Evolutionary conservation across 2,113 vertebrate species (phyloP), one percentile per base, ranked within the genome.

Genomic region (Larimichthys polyactis): DNA sequence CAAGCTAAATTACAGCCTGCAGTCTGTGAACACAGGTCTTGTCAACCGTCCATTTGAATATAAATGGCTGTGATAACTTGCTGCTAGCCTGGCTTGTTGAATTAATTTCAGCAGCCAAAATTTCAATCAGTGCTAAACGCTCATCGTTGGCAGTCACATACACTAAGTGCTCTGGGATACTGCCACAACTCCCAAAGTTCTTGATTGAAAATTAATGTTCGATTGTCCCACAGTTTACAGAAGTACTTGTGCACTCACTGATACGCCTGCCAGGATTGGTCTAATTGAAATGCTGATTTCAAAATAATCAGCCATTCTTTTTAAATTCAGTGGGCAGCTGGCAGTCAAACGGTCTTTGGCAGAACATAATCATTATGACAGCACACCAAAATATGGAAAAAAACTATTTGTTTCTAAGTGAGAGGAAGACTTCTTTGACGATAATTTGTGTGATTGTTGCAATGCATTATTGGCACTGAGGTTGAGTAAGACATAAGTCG

Each of bases 241-340:
- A 89, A 86, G 79, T 85, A 75, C 74, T 66, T 55, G 55, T 32
- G 55, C 54, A 64, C 64, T 83, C 68, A 77, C 27, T 70, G 11
- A 15, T 57, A 16, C 22, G 54, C 46, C 32, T 79, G 83, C 79
- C 88, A 91, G 73, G 16, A 11, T 55, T 46, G 20, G 48, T 88
- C 78, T 78, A 91, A 85, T 83, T 76, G 74, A 89, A 83, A 91
- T 76, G 58, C 68, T 80, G 75, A 88, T 85, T 89, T 86, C 63
- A 81, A 81, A 90, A 85, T 87, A 79, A 88, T 82, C 59, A 87
- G 66, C 46, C 44, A 80, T 80, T 84, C 46, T 83, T 87, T 82
- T 79, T 54, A 11, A 32, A 79, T 67, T 86, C 82, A 58, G 71
- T 83, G 57, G 79, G 76, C 43, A 66, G 58, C 79, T 86, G 76